phyloP scores from a whole-genome alignment of 1,140 invertebrate species.

The Polypedilum pembai region DNA sequence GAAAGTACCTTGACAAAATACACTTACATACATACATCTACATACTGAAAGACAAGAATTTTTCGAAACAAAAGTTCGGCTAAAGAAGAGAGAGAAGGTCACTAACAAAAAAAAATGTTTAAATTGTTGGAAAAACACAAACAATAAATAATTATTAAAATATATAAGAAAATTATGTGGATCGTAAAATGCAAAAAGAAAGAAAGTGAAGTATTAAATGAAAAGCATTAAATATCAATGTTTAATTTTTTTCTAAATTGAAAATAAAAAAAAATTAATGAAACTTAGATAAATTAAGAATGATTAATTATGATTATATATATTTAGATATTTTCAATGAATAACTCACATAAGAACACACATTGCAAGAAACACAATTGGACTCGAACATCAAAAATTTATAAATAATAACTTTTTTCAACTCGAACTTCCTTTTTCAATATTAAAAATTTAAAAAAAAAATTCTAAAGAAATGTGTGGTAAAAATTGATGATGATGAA shows the following conservation, averaged over 20 bases:
- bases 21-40: too few relatives aligned
- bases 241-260: constrained; percentile 4
- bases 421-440: constrained; percentile 13
- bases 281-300: constrained; percentile 14
- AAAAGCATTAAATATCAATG: constrained; percentile 8
- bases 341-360: background rate
- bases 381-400: background rate
- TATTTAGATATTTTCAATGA: constrained; percentile 5
- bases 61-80: too few relatives aligned
- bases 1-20: too few relatives aligned
- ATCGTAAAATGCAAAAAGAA: background rate
- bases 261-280: constrained; percentile 2
- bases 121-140: too few relatives aligned
- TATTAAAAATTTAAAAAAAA: background rate
- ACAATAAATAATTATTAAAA: too few relatives aligned
- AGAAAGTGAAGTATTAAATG: constrained; percentile 13
- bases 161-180: background rate
- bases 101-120: too few relatives aligned
- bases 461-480: background rate
- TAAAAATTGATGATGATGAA: too few relatives aligned
- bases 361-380: background rate
- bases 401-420: background rate
- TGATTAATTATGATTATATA: background rate
- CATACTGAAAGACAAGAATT: too few relatives aligned
- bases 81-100: too few relatives aligned